A percentile compares a stretch with the other conserved stretches of the same genome.
Evolutionary conservation across 1,140 invertebrate genomes (phyloP).

Genomic region (Ceratoteleas bidentatus): DNA sequence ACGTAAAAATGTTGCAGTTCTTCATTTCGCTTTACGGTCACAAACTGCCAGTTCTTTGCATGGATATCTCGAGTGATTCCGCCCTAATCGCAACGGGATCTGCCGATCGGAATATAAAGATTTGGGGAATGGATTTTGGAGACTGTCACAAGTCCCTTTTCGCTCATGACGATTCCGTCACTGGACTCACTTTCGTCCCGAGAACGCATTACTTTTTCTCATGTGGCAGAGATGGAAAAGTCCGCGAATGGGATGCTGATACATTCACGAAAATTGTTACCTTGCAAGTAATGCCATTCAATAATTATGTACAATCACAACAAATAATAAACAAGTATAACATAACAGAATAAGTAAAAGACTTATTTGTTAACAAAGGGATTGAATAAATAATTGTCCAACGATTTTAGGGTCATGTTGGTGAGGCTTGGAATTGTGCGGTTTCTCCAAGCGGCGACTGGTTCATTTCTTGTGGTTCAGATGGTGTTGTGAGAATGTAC

Average conservation of each 20-base stretch:
- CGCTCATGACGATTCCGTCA: conserved; percentile 97
- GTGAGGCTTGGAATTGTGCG: conserved; percentile 88
- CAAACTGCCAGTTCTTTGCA: conserved; percentile 94
- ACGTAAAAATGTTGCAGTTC: conserved; percentile 85
- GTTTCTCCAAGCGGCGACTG: conserved; percentile 91
- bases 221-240: conserved; percentile 94
- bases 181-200: conserved; percentile 92
- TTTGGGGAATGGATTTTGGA: conserved; percentile 99
- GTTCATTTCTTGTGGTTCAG: conserved; percentile 92
- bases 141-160: conserved; percentile 95
- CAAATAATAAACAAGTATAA: no score
- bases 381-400: neutral
- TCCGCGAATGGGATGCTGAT: conserved; percentile 99
- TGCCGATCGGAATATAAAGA: conserved; percentile 96
- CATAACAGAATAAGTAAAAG: no score
- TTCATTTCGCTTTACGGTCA: conserved; percentile 98
- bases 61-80: conserved; percentile 97
- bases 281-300: no score
- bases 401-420: conserved; percentile 85
- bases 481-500: conserved; percentile 93
- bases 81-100: conserved; percentile 95
- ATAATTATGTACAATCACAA: no score
- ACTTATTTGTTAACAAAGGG: no score
- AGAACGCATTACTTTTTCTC: conserved; percentile 97
- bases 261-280: conserved; percentile 95